phyloP scores from a whole-genome alignment of 2,888 invertebrate species.

The Cacoxenus indagator region DNA sequence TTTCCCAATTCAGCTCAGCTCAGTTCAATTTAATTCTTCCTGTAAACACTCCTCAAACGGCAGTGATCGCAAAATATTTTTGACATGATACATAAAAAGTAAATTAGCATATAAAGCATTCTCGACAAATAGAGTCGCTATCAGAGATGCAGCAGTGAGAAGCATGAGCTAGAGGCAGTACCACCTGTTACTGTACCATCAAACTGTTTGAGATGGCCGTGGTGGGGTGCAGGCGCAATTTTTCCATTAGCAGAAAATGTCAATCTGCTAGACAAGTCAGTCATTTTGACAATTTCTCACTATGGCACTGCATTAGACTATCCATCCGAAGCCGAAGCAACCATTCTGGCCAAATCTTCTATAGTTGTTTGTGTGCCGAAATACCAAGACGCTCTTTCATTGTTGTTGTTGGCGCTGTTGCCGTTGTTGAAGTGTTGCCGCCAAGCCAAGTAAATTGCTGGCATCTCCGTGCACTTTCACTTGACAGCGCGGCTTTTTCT shows the following conservation, averaged over 20 bases:
- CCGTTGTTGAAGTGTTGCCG: constrained; percentile 61
- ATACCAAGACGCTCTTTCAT: constrained; percentile 51
- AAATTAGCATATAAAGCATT: too few relatives aligned
- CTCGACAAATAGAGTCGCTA: too few relatives aligned
- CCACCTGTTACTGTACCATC: too few relatives aligned
- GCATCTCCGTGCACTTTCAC: background rate
- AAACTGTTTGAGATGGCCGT: background rate
- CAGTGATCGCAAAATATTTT: too few relatives aligned
- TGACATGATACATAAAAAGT: too few relatives aligned
- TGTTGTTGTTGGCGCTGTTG: constrained; percentile 50
- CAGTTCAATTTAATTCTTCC: too few relatives aligned
- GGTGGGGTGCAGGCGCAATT: background rate
- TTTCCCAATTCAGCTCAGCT: too few relatives aligned
- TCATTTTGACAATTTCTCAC: background rate
- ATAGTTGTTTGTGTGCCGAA: constrained; percentile 40
- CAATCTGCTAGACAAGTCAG: constrained; percentile 47
- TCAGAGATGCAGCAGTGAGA: too few relatives aligned
- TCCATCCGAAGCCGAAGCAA: too few relatives aligned
- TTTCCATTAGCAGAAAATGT: constrained; percentile 54
- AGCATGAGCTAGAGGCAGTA: too few relatives aligned
- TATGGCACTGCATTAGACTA: too few relatives aligned
- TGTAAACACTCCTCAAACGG: too few relatives aligned
- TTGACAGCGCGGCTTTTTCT: background rate
- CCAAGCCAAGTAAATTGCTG: background rate
- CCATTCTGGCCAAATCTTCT: background rate